These are phyloP conservation scores for Atractosteus spatula DNA, from an alignment of 2,113 vertebrate species.

Conservation along the genomic window DNA sequence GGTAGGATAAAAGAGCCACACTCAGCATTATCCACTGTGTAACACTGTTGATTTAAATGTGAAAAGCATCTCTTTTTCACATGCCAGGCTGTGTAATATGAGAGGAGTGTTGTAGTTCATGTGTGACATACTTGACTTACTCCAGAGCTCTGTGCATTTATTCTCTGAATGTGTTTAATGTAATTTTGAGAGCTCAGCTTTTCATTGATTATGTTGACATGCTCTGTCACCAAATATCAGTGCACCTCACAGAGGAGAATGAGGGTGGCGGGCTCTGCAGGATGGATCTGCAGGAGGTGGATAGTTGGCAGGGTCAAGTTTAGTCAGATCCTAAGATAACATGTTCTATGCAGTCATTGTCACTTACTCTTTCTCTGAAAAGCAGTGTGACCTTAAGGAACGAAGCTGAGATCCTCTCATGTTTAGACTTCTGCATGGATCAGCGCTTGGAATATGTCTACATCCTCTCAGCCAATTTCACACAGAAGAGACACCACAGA, in stretches of 20 bases:
- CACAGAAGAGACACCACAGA: conserved; percentile 65
- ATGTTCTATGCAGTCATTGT: conserved; percentile 53
- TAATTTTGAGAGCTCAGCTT: conserved; percentile 37
- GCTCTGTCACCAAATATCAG: conserved; percentile 61
- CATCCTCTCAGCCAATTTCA: conserved; percentile 77
- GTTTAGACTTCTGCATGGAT: conserved; percentile 75
- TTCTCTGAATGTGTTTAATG: conserved; percentile 37
- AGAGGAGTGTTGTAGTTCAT: conserved; percentile 20
- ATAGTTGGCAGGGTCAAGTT: conserved; percentile 43
- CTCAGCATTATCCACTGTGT: no score
- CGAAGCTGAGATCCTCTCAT: conserved; percentile 60
- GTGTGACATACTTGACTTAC: conserved; percentile 28
- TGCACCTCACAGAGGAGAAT: conserved; percentile 47
- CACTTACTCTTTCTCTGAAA: conserved; percentile 63
- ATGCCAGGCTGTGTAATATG: conserved; percentile 21
- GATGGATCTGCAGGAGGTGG: conserved; percentile 33
- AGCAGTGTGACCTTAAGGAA: conserved; percentile 65
- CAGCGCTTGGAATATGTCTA: conserved; percentile 78
- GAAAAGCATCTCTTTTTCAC: background rate
- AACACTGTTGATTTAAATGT: no score
- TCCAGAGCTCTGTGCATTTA: conserved; percentile 29
- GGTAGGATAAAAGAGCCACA: no score
- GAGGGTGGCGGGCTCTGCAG: conserved; percentile 29
- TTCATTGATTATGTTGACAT: conserved; percentile 54
- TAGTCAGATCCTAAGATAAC: conserved; percentile 56